phyloP scores from a whole-genome alignment of 2,888 invertebrate species.

The Abrostola tripartita region DNA sequence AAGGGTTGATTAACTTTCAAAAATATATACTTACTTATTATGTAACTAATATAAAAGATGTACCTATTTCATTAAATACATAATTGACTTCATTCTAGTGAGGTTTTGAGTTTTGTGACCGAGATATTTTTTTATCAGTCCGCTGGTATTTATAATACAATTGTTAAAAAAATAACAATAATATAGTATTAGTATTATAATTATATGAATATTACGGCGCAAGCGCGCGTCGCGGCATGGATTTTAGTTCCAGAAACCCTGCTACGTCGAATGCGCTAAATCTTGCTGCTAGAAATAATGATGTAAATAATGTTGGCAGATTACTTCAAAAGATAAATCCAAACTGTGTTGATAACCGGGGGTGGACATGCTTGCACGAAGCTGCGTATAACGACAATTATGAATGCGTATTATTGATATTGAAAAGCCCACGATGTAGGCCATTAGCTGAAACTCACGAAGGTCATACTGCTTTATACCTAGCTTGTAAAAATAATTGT shows the following conservation, averaged over 20 bases:
- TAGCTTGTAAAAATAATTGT: constrained; percentile 76
- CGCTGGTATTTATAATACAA: no score
- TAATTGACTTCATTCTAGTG: no score
- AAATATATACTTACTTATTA: no score
- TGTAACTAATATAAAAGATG: no score
- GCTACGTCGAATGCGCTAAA: constrained; percentile 80
- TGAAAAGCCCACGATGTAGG: constrained; percentile 73
- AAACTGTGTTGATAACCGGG: constrained; percentile 84
- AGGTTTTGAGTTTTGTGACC: no score
- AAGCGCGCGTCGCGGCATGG: constrained; percentile 65
- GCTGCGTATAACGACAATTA: constrained; percentile 82
- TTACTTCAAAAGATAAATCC: constrained; percentile 81
- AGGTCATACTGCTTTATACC: constrained; percentile 83
- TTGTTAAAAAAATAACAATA: no score
- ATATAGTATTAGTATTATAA: no score
- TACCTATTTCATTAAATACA: no score
- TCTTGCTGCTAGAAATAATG: constrained; percentile 81
- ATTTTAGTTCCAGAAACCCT: constrained; percentile 87
- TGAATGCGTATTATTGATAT: constrained; percentile 73
- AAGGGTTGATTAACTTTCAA: no score
- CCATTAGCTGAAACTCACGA: constrained; percentile 81
- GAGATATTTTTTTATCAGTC: no score
- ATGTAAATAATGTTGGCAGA: constrained; percentile 70
- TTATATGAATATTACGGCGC: background rate
- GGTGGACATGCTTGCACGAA: constrained; percentile 87